A percentile compares a stretch with the other conserved stretches of the same genome.
phyloP scores from a whole-genome alignment of 2,797 vertebrate genomes.

The Rhincodon typus region DNA sequence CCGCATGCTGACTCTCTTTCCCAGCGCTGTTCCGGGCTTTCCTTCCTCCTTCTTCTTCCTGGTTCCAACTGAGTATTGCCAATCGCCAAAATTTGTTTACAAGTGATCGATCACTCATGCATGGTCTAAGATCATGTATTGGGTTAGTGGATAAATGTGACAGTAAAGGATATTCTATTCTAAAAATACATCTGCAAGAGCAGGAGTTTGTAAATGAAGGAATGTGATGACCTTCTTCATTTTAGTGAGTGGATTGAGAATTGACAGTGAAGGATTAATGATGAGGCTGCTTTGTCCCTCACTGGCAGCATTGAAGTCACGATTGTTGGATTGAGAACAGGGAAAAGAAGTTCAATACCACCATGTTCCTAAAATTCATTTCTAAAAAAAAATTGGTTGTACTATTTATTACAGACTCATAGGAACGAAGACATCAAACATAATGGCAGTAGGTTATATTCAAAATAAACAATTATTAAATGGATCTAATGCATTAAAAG shows the following conservation, averaged over 20 bases:
- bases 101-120: background rate
- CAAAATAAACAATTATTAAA: background rate
- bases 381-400: background rate
- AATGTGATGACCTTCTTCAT: background rate
- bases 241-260: background rate
- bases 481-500: background rate
- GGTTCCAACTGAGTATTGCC: background rate
- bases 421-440: background rate
- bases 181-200: background rate
- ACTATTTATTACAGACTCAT: background rate
- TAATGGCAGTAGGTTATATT: background rate
- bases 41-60: background rate
- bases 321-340: too few relatives aligned
- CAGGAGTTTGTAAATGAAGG: background rate
- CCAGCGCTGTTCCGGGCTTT: background rate
- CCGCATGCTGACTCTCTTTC: too few relatives aligned
- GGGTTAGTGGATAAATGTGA: background rate
- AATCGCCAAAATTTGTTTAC: background rate
- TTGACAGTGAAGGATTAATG: background rate
- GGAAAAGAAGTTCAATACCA: background rate
- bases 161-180: too few relatives aligned
- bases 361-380: background rate
- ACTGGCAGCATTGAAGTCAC: too few relatives aligned
- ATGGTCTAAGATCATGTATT: background rate
- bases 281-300: background rate